Percentiles rank a stretch among this genome's conserved stretches.
These are phyloP conservation scores for Macrosiphum euphorbiae DNA, from an alignment of 2,888 invertebrate genomes.

Conservation along the genomic window DNA sequence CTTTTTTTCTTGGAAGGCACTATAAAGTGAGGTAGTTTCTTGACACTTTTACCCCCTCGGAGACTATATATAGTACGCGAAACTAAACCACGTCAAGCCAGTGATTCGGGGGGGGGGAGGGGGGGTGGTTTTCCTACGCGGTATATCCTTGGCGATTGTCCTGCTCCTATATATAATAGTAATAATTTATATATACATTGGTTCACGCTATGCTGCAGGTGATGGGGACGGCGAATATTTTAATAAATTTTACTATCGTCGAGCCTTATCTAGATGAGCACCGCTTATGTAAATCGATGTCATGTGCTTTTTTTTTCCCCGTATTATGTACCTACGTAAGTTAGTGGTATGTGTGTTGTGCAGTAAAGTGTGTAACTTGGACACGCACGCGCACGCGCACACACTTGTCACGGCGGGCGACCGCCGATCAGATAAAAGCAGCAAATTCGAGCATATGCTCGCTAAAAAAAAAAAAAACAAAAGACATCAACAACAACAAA, in stretches of 20 bases:
- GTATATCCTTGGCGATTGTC: slow-evolving; percentile 3
- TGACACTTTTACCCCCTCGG: neutral
- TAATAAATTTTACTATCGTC: neutral
- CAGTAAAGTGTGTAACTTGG: neutral
- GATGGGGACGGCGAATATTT: slow-evolving; percentile 25
- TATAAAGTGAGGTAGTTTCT: neutral
- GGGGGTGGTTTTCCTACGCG: neutral
- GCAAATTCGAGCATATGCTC: slow-evolving; percentile 52
- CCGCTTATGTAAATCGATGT: slow-evolving; percentile 52
- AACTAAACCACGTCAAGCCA: neutral
- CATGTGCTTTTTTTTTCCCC: neutral
- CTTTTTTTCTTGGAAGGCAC: neutral
- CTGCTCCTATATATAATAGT: neutral
- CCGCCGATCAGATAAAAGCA: slow-evolving; percentile 55
- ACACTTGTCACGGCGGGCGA: slow-evolving; percentile 22
- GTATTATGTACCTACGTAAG: neutral
- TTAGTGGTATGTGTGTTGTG: neutral
- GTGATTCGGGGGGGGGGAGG: neutral
- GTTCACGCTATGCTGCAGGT: slow-evolving; percentile 28
- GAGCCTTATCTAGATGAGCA: slow-evolving; percentile 41
- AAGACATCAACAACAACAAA: neutral
- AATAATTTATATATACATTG: neutral
- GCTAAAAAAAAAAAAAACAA: slow-evolving; percentile 34
- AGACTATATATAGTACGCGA: neutral
- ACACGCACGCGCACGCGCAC: neutral